Evolutionary conservation across 2,797 vertebrate species (phyloP), one percentile per base, ranked within the genome.

Genomic region (Numenius phaeopus): DNA sequence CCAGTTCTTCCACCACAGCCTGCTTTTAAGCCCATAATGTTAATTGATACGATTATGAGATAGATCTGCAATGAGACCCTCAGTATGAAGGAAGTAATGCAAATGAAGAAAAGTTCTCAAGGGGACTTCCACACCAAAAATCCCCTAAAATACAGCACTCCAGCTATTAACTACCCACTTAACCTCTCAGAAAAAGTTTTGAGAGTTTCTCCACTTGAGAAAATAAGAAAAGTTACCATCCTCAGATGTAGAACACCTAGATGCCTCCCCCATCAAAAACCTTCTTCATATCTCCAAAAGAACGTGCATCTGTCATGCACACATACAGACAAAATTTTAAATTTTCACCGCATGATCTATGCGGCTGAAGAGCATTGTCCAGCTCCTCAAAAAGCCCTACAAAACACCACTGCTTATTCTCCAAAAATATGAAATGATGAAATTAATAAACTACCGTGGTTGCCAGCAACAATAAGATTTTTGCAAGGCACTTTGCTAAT

Each of bases 101-200:
- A 82, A 94, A 52, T 23, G 16, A 89, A 65, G 30, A 73, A 72
- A 50, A 78, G 34, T n/a, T 89, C 73, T 85, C 29, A 65, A 85
- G 89, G 92, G 94, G 64, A 95, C 75, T 94, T 96, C 87, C 92
- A 71, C 4, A 1, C 10, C n/a, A 82, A 95, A 94, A 95, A 91
- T 62, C 77, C 75, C 87, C 93, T 91, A 80, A 83, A 73, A 85
- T 24, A 69, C 57, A 58, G 32, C 66, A 21, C 49, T 85, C 34
- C 50, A 50, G 30, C 47, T 39, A 30, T 67, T 67, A 85, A 62
- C 55, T 70, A 34, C 40, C 2, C 32, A 71, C 37, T 77, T 52
- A 79, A 24, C 16, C 7, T 54, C 75, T 70, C 47, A 6, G 32
- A 65, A 12, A 42, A n/a, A 37, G 32, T 40, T 65, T 40, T 26